Conservation (phyloP, 2,888 invertebrate species). For the Philopedon plagiatum region DNA sequence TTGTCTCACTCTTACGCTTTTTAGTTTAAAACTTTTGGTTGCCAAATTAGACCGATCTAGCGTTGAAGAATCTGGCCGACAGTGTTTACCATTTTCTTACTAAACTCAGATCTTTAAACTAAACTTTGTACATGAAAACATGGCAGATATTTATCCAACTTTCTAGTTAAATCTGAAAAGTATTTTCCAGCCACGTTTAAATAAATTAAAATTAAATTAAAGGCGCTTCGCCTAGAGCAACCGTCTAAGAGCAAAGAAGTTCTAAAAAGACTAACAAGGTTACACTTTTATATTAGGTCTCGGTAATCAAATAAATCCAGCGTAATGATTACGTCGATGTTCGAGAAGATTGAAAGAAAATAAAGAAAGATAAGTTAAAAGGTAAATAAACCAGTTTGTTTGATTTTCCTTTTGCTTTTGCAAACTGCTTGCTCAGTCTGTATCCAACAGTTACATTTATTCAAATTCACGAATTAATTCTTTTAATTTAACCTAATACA, state of each 20-base stretch:
- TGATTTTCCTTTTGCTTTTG: slow-evolving; percentile 8
- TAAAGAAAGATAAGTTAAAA: slow-evolving; percentile 14
- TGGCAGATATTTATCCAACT: no score
- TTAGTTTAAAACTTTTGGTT: no score
- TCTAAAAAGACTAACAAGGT: slow-evolving; percentile 36
- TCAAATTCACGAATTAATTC: background rate
- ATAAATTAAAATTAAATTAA: slow-evolving; percentile 42
- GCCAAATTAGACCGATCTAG: no score
- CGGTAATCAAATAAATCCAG: slow-evolving; percentile 42
- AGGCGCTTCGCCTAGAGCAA: slow-evolving; percentile 14
- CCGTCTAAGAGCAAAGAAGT: slow-evolving; percentile 22
- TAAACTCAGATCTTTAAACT: no score
- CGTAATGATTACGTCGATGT: slow-evolving; percentile 35
- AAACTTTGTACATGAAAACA: no score
- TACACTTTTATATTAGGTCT: slow-evolving; percentile 42
- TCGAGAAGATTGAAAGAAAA: slow-evolving; percentile 33
- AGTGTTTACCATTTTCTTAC: no score
- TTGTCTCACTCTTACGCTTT: no score
- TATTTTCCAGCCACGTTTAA: slow-evolving; percentile 27
- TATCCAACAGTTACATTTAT: background rate
- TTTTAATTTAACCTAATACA: background rate
- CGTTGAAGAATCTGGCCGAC: no score
- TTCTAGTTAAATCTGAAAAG: background rate
- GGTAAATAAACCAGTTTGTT: slow-evolving; percentile 14
- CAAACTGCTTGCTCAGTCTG: slow-evolving; percentile 1